These are phyloP conservation scores for Coelopa pilipes DNA, from an alignment of 2,888 invertebrate species.

Conservation along the genomic window DNA sequence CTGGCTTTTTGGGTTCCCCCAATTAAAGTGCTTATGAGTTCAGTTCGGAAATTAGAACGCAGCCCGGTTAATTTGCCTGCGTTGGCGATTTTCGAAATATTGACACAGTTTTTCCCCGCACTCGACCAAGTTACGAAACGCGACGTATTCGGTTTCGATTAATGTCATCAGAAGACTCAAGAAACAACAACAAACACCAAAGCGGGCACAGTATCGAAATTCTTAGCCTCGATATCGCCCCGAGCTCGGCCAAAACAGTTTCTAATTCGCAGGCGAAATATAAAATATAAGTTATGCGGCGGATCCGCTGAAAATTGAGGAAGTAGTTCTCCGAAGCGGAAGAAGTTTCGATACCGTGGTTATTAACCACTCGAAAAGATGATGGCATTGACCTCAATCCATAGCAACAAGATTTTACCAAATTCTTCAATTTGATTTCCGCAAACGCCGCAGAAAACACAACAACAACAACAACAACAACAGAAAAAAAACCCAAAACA, in stretches of 20 bases:
- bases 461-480: no score
- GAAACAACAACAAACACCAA: no score
- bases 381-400: constrained; percentile 32
- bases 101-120: not conserved
- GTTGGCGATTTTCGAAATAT: constrained; percentile 2
- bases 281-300: no score
- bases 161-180: no score
- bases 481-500: not conserved
- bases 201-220: no score
- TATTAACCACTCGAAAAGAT: not conserved
- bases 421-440: not conserved
- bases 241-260: no score
- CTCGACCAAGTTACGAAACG: no score
- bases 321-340: not conserved
- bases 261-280: no score
- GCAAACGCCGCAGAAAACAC: not conserved
- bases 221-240: no score
- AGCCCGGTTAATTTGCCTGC: not conserved
- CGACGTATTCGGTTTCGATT: not conserved
- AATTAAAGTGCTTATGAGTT: constrained; percentile 25
- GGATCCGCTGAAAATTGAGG: constrained; percentile 5
- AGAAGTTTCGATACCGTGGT: not conserved
- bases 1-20: constrained; percentile 9
- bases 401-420: not conserved
- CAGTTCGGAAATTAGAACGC: constrained; percentile 15